phyloP scores from a whole-genome alignment of 1,140 invertebrate species.

The Calephelis nemesis region DNA sequence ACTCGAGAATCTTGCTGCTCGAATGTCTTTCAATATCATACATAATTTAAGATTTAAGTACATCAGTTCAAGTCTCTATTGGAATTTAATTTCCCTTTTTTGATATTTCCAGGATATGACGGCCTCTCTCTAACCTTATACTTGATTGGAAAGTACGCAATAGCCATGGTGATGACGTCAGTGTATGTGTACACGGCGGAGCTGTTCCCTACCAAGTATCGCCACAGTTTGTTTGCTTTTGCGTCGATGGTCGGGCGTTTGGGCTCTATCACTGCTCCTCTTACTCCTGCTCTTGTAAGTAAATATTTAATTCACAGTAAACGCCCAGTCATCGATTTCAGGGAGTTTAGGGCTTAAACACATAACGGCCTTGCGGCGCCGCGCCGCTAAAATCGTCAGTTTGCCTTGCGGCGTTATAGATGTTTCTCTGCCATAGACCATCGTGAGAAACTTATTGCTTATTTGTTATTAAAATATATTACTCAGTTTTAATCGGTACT shows the following conservation, averaged over 20 bases:
- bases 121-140: constrained; percentile 77
- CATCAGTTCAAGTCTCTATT: no score
- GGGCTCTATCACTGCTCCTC: constrained; percentile 86
- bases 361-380: no score
- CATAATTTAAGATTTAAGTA: no score
- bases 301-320: background rate
- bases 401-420: no score
- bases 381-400: no score
- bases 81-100: background rate
- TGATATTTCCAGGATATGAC: constrained; percentile 25
- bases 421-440: no score
- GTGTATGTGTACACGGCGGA: constrained; percentile 86
- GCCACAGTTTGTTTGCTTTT: constrained; percentile 84
- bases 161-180: constrained; percentile 83
- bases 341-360: no score
- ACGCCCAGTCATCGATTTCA: no score
- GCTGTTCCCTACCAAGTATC: constrained; percentile 84
- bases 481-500: no score
- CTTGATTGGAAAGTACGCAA: constrained; percentile 86
- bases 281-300: constrained; percentile 83
- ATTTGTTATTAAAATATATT: no score
- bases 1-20: background rate
- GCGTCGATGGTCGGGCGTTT: constrained; percentile 86
- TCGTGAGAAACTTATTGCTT: no score
- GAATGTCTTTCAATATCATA: no score